Base-by-base conservation (phyloP, 2,888 invertebrate genomes). In the Ceramica pisi region DNA sequence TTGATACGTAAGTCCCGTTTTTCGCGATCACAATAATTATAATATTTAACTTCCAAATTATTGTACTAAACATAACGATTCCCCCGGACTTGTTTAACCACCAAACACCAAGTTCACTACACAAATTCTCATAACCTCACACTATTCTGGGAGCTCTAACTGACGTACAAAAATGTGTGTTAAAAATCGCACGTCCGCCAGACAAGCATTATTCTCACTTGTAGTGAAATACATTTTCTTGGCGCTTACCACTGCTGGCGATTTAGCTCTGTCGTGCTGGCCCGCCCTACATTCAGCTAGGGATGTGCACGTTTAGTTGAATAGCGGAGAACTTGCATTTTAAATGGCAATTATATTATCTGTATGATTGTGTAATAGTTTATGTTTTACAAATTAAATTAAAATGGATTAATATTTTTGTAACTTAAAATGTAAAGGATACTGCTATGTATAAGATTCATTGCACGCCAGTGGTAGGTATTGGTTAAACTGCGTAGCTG, bases 131-230 rank as follows among this genome's bases (percentile, higher is more conserved):
- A 48, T 48, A 68, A 60, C 31, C 41, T 46, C 41, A 19, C 60
- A 59, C 35, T 44, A 60, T 51, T 48, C 44, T 35, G 23, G 26
- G 31, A 55, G 23, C 46, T 62, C 57, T 64, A 56, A 61, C 70
- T 66, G 67, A 59, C 69, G 75, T 83, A 82, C 86, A 88, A 87
- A 85, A 91, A 90, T 88, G 88, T 90, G 88, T 90, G 89, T 91
- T 90, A 90, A 92, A 91, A 88, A 89, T 86, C 86, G 82, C 81
- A 80, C 88, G 86, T 87, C 88, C 86, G 84, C 81, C 86, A 92
- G 93, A 92, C 93, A 91, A 90, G 94, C 89, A 94, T 95, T 93
- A 94, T 92, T 95, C 94, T 94, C 93, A 92, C 93, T 94, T 93
- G 94, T 92, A 91, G 93, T 90, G 91, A 92, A 92, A 95, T 94